phyloP scores from a whole-genome alignment of 2,113 vertebrate species.

The Callospermophilus lateralis region DNA sequence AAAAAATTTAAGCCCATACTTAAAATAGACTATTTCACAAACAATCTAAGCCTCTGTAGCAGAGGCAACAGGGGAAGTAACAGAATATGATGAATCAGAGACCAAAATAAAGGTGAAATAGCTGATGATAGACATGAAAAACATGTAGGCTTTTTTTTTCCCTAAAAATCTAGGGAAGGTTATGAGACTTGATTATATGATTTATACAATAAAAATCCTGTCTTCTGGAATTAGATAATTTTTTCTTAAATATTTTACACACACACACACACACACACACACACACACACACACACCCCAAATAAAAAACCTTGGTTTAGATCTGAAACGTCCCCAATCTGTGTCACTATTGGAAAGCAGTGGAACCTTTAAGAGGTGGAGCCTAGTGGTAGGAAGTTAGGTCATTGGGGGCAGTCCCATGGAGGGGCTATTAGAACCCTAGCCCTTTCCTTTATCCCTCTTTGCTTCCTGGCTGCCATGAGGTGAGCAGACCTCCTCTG shows the following conservation, averaged over 20 bases:
- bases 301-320: neutral
- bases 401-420: neutral
- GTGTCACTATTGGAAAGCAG: neutral
- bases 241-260: neutral
- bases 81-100: neutral
- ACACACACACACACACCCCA: neutral
- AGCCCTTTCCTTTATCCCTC: neutral
- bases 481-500: neutral
- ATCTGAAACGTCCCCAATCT: neutral
- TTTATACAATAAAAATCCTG: neutral
- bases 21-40: neutral
- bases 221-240: constrained; percentile 24
- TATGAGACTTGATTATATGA: neutral
- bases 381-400: neutral
- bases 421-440: neutral
- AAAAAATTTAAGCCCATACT: neutral
- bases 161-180: neutral
- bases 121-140: neutral
- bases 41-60: neutral
- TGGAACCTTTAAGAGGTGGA: neutral
- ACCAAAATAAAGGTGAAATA: neutral
- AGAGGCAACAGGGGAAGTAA: neutral
- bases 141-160: rapidly evolving
- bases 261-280: neutral
- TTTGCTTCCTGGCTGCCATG: neutral